Conservation (phyloP, 1,140 invertebrate genomes). For the Megalonaias nervosa region DNA sequence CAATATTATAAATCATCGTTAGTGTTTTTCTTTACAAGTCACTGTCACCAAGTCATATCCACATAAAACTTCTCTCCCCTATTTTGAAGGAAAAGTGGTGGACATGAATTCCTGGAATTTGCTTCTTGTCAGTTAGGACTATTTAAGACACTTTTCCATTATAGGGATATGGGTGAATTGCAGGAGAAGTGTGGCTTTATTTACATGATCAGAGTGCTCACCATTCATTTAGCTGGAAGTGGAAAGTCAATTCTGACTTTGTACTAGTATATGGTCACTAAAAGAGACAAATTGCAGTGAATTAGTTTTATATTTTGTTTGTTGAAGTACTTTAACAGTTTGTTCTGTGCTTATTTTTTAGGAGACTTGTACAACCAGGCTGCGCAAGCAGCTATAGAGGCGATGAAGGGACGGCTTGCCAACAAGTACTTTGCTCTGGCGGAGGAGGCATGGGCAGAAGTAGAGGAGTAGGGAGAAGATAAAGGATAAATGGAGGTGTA, state of each 20-base stretch:
- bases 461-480: conserved; percentile 55
- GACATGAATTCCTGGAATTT: no score
- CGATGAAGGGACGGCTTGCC: conserved; percentile 76
- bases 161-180: no score
- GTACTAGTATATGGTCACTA: neutral
- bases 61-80: no score
- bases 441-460: conserved; percentile 71
- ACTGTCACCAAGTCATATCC: no score
- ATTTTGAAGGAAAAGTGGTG: no score
- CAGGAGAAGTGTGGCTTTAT: no score
- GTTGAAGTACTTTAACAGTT: neutral
- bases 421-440: conserved; percentile 75
- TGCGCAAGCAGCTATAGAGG: conserved; percentile 74
- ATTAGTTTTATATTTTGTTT: neutral
- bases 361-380: conserved; percentile 74
- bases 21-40: no score
- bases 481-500: neutral
- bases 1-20: no score
- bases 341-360: conserved; percentile 42
- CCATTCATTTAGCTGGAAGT: no score
- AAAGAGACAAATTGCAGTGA: neutral
- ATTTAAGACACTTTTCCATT: no score
- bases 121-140: no score
- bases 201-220: no score
- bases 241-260: neutral